Percentiles rank a stretch among this genome's conserved stretches.
Conservation (phyloP, 2,113 vertebrate genomes). For the Halichoerus grypus region DNA sequence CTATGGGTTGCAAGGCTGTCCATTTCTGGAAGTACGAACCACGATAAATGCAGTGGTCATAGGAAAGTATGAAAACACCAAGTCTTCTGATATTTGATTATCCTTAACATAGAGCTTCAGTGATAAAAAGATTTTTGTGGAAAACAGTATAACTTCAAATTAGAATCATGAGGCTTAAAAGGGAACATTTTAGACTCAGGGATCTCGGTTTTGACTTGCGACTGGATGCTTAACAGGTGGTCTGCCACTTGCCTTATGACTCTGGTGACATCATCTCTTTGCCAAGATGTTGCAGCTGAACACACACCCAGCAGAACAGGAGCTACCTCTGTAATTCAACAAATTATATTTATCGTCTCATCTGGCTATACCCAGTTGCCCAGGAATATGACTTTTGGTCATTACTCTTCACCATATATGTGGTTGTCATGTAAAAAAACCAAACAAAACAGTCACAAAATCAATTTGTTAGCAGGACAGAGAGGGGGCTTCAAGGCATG, state of each 20-base stretch:
- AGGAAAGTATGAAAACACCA: neutral
- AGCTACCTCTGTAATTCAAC: constrained; percentile 74
- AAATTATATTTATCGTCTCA: constrained; percentile 77
- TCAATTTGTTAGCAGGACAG: constrained; percentile 80
- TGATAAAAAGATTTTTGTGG: neutral
- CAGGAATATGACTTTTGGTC: constrained; percentile 72
- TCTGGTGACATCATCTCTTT: constrained; percentile 64
- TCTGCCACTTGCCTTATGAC: constrained; percentile 28
- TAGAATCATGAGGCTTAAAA: neutral
- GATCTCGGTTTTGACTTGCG: neutral
- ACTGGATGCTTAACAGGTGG: constrained; percentile 31
- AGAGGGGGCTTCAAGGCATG: constrained; percentile 74
- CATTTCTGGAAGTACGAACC: neutral
- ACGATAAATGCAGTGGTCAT: neutral
- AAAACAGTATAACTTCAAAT: neutral
- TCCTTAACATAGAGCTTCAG: neutral
- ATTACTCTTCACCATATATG: constrained; percentile 78
- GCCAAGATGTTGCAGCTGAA: constrained; percentile 47
- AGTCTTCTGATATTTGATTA: neutral
- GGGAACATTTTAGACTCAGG: neutral
- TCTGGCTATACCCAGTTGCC: constrained; percentile 65
- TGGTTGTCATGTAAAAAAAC: constrained; percentile 78
- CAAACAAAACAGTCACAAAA: constrained; percentile 79
- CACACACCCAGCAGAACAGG: constrained; percentile 51
- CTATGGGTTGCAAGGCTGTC: neutral